Conservation (phyloP, 2,888 invertebrate genomes). For the Nudaria mundana region DNA sequence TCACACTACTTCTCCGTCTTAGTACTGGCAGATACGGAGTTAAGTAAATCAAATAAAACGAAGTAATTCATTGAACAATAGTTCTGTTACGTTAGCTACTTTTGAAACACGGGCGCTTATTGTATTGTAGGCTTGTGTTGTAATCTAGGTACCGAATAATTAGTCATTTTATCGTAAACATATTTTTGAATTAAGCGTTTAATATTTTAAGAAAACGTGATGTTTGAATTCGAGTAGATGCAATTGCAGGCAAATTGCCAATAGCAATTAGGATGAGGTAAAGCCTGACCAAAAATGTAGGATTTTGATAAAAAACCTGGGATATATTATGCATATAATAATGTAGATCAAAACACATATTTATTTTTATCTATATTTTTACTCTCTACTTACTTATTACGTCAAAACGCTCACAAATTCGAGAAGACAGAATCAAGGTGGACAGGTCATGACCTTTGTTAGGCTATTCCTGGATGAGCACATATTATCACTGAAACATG, state of each 20-base stretch:
- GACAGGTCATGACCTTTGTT: slow-evolving; percentile 60
- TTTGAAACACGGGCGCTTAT: no score
- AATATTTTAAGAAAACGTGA: no score
- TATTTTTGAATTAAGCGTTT: no score
- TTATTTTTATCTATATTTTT: not conserved
- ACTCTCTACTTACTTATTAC: not conserved
- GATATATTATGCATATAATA: not conserved
- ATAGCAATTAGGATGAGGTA: no score
- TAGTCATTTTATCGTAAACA: not conserved
- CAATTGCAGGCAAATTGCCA: no score
- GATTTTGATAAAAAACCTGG: no score
- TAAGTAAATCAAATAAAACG: not conserved
- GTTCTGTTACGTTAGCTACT: slow-evolving; percentile 8
- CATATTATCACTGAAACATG: slow-evolving; percentile 38
- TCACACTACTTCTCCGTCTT: not conserved
- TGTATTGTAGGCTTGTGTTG: not conserved
- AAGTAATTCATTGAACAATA: slow-evolving; percentile 12
- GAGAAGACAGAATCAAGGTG: slow-evolving; percentile 46
- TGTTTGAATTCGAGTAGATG: no score
- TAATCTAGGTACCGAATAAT: not conserved
- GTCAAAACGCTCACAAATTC: no score
- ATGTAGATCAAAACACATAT: not conserved
- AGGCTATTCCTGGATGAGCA: slow-evolving; percentile 51
- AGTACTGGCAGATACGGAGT: slow-evolving; percentile 4
- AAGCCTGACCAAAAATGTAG: no score